phyloP scores from a whole-genome alignment of 1,140 invertebrate genomes.

The Cephus cinctus region DNA sequence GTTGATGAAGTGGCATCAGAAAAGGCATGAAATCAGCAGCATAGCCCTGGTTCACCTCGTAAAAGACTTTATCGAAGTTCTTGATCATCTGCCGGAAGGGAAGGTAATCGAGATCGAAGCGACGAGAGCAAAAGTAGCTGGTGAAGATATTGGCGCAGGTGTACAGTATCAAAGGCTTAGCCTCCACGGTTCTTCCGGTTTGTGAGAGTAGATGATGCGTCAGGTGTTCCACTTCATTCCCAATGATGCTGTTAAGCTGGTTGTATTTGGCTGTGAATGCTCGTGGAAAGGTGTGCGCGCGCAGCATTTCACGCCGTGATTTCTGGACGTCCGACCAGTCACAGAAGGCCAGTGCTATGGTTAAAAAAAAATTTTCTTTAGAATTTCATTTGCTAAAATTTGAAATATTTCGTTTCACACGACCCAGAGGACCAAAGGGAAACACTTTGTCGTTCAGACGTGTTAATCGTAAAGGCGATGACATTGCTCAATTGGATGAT shows the following conservation, averaged over 20 bases:
- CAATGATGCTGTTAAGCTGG: constrained; percentile 65
- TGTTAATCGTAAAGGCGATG: too few relatives aligned
- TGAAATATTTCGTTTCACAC: too few relatives aligned
- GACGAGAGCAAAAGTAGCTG: constrained; percentile 78
- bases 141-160: constrained; percentile 83
- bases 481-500: too few relatives aligned
- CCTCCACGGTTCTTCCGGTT: constrained; percentile 43
- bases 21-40: constrained; percentile 86
- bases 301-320: constrained; percentile 72
- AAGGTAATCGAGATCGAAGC: constrained; percentile 67
- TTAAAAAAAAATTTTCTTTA: constrained; percentile 50
- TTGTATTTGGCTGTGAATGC: constrained; percentile 69
- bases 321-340: constrained; percentile 84
- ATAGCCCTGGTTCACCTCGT: constrained; percentile 87
- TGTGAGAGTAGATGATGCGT: constrained; percentile 54
- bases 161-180: constrained; percentile 65
- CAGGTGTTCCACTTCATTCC: constrained; percentile 61
- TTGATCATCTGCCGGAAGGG: constrained; percentile 67
- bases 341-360: constrained; percentile 79
- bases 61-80: constrained; percentile 84
- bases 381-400: too few relatives aligned
- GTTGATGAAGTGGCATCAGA: constrained; percentile 70
- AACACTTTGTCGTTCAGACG: too few relatives aligned
- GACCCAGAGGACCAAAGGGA: too few relatives aligned
- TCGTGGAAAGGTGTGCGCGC: constrained; percentile 74